Conservation (phyloP, 2,797 vertebrate species). For the Sparidentex hasta region DNA sequence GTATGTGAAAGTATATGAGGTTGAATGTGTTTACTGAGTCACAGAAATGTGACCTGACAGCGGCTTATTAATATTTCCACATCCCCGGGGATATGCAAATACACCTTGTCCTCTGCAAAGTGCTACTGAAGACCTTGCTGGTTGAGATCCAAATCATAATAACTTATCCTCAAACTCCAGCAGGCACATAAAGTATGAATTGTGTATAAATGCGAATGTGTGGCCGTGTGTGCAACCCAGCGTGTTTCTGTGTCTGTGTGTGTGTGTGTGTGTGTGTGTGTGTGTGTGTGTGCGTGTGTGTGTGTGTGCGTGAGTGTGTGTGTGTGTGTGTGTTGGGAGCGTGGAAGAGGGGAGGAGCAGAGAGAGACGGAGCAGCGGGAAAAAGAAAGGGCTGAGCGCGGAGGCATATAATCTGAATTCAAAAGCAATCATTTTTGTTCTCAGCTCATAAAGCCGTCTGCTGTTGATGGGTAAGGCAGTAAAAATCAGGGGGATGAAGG, state of each 20-base stretch:
- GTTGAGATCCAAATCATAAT: conserved; percentile 63
- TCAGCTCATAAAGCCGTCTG: conserved; percentile 79
- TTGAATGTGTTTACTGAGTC: conserved; percentile 71
- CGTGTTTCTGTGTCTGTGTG: neutral
- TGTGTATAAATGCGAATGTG: conserved; percentile 9
- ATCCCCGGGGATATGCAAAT: conserved; percentile 75
- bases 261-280: neutral
- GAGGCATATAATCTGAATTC: conserved; percentile 75
- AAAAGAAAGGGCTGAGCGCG: conserved; percentile 58
- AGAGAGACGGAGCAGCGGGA: conserved; percentile 16
- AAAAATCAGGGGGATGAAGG: conserved; percentile 70
- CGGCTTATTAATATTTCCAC: conserved; percentile 75
- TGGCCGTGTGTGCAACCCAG: neutral
- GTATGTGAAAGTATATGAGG: conserved; percentile 45
- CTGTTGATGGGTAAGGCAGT: conserved; percentile 69
- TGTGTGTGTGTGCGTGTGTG: neutral
- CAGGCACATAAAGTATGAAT: neutral
- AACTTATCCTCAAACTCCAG: conserved; percentile 59
- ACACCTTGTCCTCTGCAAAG: conserved; percentile 73
- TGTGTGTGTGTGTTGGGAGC: conserved; percentile 1
- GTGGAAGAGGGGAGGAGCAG: conserved; percentile 8
- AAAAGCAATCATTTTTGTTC: conserved; percentile 83
- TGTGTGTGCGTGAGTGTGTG: neutral
- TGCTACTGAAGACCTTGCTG: conserved; percentile 60
- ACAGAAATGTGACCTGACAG: conserved; percentile 70